Evolutionary conservation across 1,140 invertebrate genomes (phyloP), one percentile per base, ranked within the genome.

Genomic region (Cecropterus lyciades): DNA sequence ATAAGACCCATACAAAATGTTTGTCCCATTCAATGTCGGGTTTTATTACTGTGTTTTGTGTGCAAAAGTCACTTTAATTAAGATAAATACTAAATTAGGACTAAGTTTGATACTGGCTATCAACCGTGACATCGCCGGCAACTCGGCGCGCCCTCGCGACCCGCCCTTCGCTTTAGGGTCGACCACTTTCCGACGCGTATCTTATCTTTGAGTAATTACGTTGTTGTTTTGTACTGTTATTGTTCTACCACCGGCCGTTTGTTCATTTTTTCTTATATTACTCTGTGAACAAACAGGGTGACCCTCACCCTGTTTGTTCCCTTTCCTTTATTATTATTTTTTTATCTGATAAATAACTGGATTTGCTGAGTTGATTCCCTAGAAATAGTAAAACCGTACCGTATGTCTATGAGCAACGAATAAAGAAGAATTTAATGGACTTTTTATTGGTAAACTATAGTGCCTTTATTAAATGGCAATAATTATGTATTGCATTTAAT

Each of bases 121-220:
- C 57, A 60, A 48, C 57, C 57, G 45, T 60, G 57, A 60, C 43
- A 48, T 46, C 57, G 27, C 27, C 15, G 57, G 27, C 45, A 45
- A 48, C 27, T 60, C 55, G 53, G 30, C 65, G 55, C 57, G 53
- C 56, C 46, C 65, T 72, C 64, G 33, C 70, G 63, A 64, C 67
- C 70, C 64, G 37, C 62, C 65, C 55, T 57, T 62, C 60, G 62
- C 65, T 67, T 60, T 57, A 46, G 45, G 65, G 65, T 67, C 75
- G 49, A 60, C 70, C 63, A 70, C 66, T 72, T 67, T 69, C 67
- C 67, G 62, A 77, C 75, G 79, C 77, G 74, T 79, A 75, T 83
- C 80, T 87, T 87, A 85, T 84, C 82, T 85, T 80, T 87, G 72
- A 79, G 75, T 85, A 80, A 80, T 80, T 84, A 79, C 74, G 72